These are phyloP conservation scores for Cochlearius cochlearius DNA, from an alignment of 2,113 vertebrate genomes.

Conservation along the genomic window DNA sequence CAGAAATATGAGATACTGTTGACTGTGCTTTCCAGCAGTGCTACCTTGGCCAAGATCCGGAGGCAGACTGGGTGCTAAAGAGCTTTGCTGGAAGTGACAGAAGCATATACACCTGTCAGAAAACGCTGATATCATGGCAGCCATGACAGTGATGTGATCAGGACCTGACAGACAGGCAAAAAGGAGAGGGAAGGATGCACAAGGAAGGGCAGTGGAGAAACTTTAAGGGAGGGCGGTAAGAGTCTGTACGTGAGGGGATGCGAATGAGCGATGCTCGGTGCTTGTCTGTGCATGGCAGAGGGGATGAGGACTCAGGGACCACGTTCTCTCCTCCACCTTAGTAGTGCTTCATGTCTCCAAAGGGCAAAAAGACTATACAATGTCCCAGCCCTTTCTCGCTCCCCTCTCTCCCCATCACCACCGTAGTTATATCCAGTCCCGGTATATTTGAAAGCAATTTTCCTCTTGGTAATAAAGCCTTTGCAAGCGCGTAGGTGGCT, in stretches of 20 bases:
- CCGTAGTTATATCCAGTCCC: background rate
- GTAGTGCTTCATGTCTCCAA: background rate
- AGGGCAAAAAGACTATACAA: background rate
- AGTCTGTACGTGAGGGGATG: background rate
- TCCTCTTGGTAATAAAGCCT: background rate
- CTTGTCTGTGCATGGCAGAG: background rate
- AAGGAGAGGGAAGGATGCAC: background rate
- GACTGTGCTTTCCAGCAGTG: background rate
- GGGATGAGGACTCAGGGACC: background rate
- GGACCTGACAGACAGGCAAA: constrained; percentile 12
- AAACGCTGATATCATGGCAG: constrained; percentile 1
- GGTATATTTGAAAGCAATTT: background rate
- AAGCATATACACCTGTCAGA: constrained; percentile 16
- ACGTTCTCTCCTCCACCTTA: background rate
- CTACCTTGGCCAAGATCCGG: background rate
- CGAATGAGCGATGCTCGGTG: rapidly evolving
- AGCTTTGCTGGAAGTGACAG: constrained; percentile 16
- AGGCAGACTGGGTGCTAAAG: constrained; percentile 26
- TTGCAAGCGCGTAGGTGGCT: rapidly evolving
- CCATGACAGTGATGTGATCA: constrained; percentile 29
- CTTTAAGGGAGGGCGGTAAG: background rate
- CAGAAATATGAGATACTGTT: background rate
- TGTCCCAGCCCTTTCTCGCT: background rate
- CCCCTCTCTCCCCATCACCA: background rate
- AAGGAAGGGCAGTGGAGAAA: background rate